These are phyloP conservation scores for Bovichtus diacanthus DNA, from an alignment of 2,797 vertebrate genomes.

Conservation along the genomic window DNA sequence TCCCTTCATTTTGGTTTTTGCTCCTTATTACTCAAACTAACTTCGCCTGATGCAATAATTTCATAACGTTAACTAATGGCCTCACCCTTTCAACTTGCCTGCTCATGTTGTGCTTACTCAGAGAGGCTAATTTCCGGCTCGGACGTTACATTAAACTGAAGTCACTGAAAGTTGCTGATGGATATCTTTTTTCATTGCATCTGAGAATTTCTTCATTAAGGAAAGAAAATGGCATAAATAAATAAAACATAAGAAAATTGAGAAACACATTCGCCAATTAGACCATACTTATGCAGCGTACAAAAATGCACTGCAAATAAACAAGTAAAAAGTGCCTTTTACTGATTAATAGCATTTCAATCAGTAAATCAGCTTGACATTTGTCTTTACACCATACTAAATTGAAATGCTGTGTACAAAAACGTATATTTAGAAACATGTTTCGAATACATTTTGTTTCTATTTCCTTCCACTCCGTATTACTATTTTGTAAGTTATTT, in stretches of 20 bases:
- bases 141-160: constrained; percentile 16
- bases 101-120: constrained; percentile 14
- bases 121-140: not conserved
- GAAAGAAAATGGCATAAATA: not conserved
- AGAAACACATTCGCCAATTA: not conserved
- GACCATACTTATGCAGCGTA: not conserved
- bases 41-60: constrained; percentile 42
- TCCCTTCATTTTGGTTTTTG: constrained; percentile 24
- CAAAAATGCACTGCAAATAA: not conserved
- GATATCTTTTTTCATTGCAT: not conserved
- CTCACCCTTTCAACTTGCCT: constrained; percentile 39
- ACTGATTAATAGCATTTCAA: not conserved
- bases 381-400: not conserved
- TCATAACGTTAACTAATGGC: constrained; percentile 29
- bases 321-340: not conserved
- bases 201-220: constrained; percentile 2
- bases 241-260: constrained; percentile 2
- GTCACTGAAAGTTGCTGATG: constrained; percentile 6
- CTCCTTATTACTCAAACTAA: not conserved
- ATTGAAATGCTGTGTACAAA: not conserved
- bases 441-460: not conserved
- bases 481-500: not conserved
- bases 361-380: not conserved
- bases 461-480: not conserved
- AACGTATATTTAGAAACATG: not conserved